phyloP scores from a whole-genome alignment of 1,140 invertebrate genomes.

The Geopemphigus sp. region DNA sequence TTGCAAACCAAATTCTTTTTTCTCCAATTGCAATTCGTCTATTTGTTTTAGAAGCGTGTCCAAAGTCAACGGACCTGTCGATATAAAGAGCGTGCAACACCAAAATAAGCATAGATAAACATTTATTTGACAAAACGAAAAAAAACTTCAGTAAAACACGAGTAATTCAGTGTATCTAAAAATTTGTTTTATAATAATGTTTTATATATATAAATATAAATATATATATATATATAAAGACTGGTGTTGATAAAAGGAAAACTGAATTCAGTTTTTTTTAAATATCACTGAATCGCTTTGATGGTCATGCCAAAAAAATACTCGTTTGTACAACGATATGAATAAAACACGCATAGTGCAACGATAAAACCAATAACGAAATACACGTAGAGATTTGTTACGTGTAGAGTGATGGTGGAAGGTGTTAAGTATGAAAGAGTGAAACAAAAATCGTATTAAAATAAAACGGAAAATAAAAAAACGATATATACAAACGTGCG shows the following conservation, averaged over 20 bases:
- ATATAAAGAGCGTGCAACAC: conserved; percentile 48
- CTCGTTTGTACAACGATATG: neutral
- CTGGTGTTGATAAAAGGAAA: neutral
- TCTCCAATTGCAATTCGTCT: conserved; percentile 60
- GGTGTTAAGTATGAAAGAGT: neutral
- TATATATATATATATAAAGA: no score
- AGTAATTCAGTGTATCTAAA: conserved; percentile 19
- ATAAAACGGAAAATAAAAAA: neutral
- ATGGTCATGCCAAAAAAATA: conserved; percentile 13
- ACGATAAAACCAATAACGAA: conserved; percentile 37
- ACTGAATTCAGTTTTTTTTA: neutral
- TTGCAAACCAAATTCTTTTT: conserved; percentile 79
- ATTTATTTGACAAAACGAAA: neutral
- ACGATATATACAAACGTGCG: neutral
- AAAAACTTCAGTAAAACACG: neutral
- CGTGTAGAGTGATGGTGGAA: neutral
- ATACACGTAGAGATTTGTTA: neutral
- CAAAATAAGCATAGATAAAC: conserved; percentile 43
- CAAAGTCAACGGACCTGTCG: conserved; percentile 46
- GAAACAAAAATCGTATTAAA: no score
- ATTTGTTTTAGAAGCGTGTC: conserved; percentile 53
- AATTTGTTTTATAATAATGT: no score
- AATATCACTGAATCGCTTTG: conserved; percentile 16
- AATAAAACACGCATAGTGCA: conserved; percentile 40
- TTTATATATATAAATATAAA: no score